Evolutionary conservation across 2,888 invertebrate species (phyloP), one percentile per base, ranked within the genome.

Genomic region (Trachelus iudaicus): DNA sequence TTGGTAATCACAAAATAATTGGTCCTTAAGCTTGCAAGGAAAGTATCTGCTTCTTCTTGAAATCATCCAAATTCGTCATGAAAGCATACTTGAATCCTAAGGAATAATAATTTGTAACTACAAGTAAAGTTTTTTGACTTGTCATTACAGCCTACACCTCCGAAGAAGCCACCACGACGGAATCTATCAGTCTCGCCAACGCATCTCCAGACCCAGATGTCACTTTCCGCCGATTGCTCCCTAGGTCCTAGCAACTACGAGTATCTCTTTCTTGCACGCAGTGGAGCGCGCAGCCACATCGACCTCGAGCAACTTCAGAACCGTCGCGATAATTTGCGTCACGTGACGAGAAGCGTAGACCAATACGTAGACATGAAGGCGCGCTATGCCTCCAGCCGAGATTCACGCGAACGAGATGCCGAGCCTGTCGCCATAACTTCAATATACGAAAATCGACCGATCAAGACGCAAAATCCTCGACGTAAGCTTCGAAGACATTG

Each of bases 161-260:
- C 97, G 74, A 97, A 97, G 93, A 97, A 97, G 92, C 97, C 97
- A 81, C 97, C 97, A 3, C 93, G 97, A 76, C 93, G 97, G 84
- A 97, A 97, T 91, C 93, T 97, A 77, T 96, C 97, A 23, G 96
- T 97, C 80, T 97, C 97, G 31, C 97, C 97, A 34, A 97, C 97
- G 37, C 97, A 97, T 89, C 90, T 94, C 75, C 93, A 94, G 83
- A 92, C 92, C 13, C 93, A 94, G 69, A 93, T 94, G 93, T 93
- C 94, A 4, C 89, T 93, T 81, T 93, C 93, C 0, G 93, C 93
- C 2, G 94, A 94, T 82, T 89, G 91, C 74, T 92, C 92, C 69
- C 91, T 93, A 75, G 94, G 94, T 81, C 94, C 94, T 87, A 94
- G 94, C 90, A 95, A 95, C 90, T 94, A 94, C 90, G 95, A 95